Evolutionary conservation across 2,888 invertebrate species (phyloP), one percentile per base, ranked within the genome.

Genomic region (Nycteola revayana): DNA sequence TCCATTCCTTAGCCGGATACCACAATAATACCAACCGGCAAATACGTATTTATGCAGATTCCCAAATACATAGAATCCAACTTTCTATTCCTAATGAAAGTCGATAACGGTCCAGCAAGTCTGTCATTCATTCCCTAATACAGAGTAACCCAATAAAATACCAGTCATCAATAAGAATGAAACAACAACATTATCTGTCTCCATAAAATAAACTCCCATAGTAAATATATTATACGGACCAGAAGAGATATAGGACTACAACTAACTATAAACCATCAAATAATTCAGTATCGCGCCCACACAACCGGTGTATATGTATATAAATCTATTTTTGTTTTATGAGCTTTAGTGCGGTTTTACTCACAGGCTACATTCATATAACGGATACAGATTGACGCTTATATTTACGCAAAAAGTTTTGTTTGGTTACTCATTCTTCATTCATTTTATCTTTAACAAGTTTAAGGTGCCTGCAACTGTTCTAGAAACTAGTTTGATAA

Each of bases 301-400:
- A 30, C 50, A 53, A 52, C 41, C 55, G 33, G 36, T 32, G 49
- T 38, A 59, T 44, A 55, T 38, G 55, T 44, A 55, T 58, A 58
- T 56, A 61, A 59, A 60, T 63, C 58, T 61, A 65, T 66, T 67
- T 65, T 58, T 49, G 57, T 60, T 64, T 55, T 58, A 59, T 55
- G 47, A 43, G 42, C 48, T 35, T 32, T 42, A 47, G 44, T 51
- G 51, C 43, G 49, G 48, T 39, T 50, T 54, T 41, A 49, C 32
- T 46, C 48, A 36, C 46, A 46, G 51, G 48, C 55, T n/a, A n/a
- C 58, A 49, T 52, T 44, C 40, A 54, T 48, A 47, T 50, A 51
- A 52, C 56, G 49, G 46, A 43, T 46, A 57, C 44, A 48, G 42
- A 57, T 56, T 49, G 45, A 52, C 38, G 42, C 41, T 48, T 41